Base-by-base conservation (phyloP, 2,888 invertebrate species). In the Mactromeris polynyma region DNA sequence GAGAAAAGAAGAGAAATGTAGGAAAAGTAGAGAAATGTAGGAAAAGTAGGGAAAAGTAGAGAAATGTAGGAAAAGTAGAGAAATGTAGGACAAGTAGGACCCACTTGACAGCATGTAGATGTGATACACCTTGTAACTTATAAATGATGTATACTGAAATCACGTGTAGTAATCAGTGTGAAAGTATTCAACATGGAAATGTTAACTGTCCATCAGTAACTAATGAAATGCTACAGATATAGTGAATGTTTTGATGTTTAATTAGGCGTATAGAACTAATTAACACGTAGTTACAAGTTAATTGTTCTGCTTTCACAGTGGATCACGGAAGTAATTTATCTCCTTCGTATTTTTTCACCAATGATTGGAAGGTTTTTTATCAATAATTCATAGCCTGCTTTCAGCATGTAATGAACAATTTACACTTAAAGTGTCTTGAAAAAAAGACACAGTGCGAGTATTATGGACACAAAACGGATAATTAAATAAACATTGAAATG, bases 201-300 rank as follows among this genome's bases (percentile, higher is more conserved):
- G 51, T 14, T 51, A 51, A 51, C 51, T 51, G 58, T 64, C 58
- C 58, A 26, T n/a, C 26, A 64, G 58, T 9, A 64, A 26, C 26
- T 11, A 73, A 1, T 14, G 9, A 73, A 73, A 33, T 73, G 11
- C 73, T 36, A 36, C 14, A 36, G 73, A 7, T 36, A 36, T 73
- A 33, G 17, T 19, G 11, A 36, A 73, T 73, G 73, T 73, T 73
- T 73, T 73, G 73, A 73, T 14, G 36, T 73, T 73, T 73, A 73
- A 73, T 73, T 73, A 73, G 33, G 73, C 36, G 19, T 73, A 33
- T 73, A 73, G 73, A 33, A 79, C 31, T 79, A 82, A 83, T 83
- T 83, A 82, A 83, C 87, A 87, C 78, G 58, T 40, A 26, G 46
- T 78, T 83, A 64, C 81, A 84, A 83, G 42, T 83, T 82, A 87